These are phyloP conservation scores for Xanthorhoe designata DNA, from an alignment of 2,888 invertebrate species.

Conservation along the genomic window DNA sequence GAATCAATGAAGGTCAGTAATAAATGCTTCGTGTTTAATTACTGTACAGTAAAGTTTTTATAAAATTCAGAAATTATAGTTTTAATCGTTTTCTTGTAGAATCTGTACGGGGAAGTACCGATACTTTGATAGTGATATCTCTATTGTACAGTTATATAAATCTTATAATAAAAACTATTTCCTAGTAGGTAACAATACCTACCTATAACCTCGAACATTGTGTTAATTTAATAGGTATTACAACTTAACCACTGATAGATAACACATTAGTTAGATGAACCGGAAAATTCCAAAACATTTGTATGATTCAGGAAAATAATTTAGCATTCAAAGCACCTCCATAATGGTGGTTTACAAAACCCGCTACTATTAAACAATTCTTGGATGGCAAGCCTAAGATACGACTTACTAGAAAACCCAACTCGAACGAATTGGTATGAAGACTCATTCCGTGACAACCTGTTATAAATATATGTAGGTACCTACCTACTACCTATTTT, in stretches of 20 bases:
- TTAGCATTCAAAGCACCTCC: background rate
- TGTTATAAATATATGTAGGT: too few relatives aligned
- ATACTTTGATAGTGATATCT: too few relatives aligned
- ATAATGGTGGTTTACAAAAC: background rate
- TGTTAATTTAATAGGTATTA: too few relatives aligned
- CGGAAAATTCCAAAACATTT: background rate
- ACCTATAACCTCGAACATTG: too few relatives aligned
- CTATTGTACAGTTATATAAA: too few relatives aligned
- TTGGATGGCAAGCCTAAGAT: background rate
- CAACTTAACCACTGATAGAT: too few relatives aligned
- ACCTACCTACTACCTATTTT: too few relatives aligned
- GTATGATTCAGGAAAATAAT: background rate
- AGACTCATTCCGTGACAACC: background rate
- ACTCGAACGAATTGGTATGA: background rate
- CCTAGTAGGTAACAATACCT: too few relatives aligned
- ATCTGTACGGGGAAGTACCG: constrained; percentile 9
- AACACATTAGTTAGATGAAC: background rate
- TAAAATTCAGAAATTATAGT: constrained; percentile 1
- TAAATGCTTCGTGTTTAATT: constrained; percentile 11
- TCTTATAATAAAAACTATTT: too few relatives aligned
- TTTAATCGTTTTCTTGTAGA: background rate
- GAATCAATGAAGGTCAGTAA: constrained; percentile 25
- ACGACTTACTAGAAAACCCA: background rate
- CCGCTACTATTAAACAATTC: background rate
- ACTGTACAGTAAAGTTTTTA: constrained; percentile 15